Base-by-base conservation (phyloP, 2,888 invertebrate genomes). In the Drosophila recens region DNA sequence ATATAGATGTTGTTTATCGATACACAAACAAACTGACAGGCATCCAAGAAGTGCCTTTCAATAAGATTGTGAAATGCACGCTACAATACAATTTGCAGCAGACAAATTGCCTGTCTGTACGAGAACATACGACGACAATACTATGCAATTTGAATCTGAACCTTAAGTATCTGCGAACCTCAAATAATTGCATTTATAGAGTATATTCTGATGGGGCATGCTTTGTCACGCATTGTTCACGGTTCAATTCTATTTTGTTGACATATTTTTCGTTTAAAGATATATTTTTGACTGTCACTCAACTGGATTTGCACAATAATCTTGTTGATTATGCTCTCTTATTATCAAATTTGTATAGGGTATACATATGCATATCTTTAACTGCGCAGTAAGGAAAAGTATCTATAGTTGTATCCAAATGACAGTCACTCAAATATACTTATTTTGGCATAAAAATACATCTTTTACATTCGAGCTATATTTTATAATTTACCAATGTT, bases 1-100 rank as follows among this genome's bases (percentile, higher is more conserved):
- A 46, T 53, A 38, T n/a, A n/a, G 36, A 58, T 13, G 23, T 30
- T 53, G 48, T 46, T 56, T 70, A 61, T 56, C 48, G 40, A 48
- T 34, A 36, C n/a, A 9, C 38, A 48, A 53, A 46, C 40, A 45
- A 67, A 53, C 27, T 59, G 59, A 59, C 73, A 75, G 36, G 53
- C 46, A 56, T 27, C 30, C 11, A 53, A 36, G 38, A 53, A 36
- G 30, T 63, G 59, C 11, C 17, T 45, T 13, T 43, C 20, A 20
- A 33, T 33, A 61, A 49, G 34, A 46, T 23, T 38, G 56, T 23
- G 46, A 64, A 64, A 49, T 23, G 20, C 48, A 42, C 48, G 20
- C 30, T 13, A 33, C 9, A 15, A 15, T 11, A 15, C 13, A 42
- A 33, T 45, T 53, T 49, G 59, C 38, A 40, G 38, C 51, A 46